Conservation (phyloP, 2,888 invertebrate species). For the Aphidoletes aphidimyza region DNA sequence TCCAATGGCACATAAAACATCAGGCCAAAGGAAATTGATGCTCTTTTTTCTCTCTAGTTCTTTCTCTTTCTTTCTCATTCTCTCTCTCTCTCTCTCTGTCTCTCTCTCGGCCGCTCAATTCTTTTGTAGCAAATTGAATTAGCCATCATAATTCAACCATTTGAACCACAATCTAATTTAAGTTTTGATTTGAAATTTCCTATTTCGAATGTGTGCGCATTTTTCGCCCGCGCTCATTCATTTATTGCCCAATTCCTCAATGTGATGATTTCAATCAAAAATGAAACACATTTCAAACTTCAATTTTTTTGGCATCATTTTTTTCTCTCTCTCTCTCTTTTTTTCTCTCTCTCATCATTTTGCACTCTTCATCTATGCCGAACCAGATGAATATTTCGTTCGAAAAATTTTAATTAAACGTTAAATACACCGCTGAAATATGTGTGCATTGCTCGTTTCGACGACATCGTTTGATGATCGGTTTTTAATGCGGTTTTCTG, state of each 20-base stretch:
- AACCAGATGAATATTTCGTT: neutral
- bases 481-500: too few species aligned
- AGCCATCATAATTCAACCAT: neutral
- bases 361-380: too few species aligned
- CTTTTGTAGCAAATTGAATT: neutral
- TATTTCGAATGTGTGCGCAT: neutral
- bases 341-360: too few species aligned
- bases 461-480: too few species aligned
- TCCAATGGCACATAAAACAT: neutral
- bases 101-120: neutral
- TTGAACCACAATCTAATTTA: constrained; percentile 33
- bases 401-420: neutral
- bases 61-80: too few species aligned
- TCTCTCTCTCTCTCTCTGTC: too few species aligned
- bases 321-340: too few species aligned
- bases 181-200: constrained; percentile 12
- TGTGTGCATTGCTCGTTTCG: too few species aligned
- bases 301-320: constrained; percentile 15
- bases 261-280: neutral
- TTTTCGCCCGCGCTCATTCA: too few species aligned
- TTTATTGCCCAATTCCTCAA: constrained; percentile 14
- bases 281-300: neutral
- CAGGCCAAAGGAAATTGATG: constrained; percentile 39
- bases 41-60: neutral
- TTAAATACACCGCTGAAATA: too few species aligned